Evolutionary conservation across 2,113 vertebrate genomes (phyloP).

Genomic region (Siniperca knerii): DNA sequence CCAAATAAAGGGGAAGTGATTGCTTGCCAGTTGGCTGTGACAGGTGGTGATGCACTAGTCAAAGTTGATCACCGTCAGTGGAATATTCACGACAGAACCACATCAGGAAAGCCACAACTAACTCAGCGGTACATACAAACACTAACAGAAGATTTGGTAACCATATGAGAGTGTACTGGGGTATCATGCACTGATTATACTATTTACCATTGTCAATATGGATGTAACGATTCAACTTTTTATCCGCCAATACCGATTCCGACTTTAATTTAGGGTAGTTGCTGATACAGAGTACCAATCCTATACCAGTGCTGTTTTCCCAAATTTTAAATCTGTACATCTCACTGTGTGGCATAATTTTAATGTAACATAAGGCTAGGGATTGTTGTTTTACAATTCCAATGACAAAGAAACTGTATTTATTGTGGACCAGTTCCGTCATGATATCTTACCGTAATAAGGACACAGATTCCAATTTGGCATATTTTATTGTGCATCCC

Average conservation of each 20-base stretch:
- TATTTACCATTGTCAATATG: neutral
- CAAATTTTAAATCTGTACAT: neutral
- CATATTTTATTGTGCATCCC: neutral
- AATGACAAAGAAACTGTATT: neutral
- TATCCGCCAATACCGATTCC: neutral
- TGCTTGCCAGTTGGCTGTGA: slow-evolving; percentile 50
- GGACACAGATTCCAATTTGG: neutral
- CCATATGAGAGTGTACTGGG: neutral
- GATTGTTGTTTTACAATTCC: neutral
- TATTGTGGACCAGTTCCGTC: neutral
- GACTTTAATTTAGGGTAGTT: neutral
- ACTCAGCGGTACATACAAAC: neutral
- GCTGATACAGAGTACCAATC: neutral
- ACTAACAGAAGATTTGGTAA: slow-evolving; percentile 15
- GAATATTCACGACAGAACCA: slow-evolving; percentile 20
- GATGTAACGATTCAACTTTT: neutral
- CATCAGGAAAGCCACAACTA: neutral
- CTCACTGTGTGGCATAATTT: neutral
- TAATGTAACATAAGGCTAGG: neutral
- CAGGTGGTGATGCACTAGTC: slow-evolving; percentile 23
- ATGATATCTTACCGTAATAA: too few relatives aligned
- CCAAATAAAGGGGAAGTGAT: slow-evolving; percentile 17
- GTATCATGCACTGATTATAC: neutral
- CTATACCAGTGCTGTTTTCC: neutral
- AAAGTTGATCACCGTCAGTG: slow-evolving; percentile 35